phyloP scores from a whole-genome alignment of 53 echinoderm and acorn worm species.

The Astropecten irregularis region DNA sequence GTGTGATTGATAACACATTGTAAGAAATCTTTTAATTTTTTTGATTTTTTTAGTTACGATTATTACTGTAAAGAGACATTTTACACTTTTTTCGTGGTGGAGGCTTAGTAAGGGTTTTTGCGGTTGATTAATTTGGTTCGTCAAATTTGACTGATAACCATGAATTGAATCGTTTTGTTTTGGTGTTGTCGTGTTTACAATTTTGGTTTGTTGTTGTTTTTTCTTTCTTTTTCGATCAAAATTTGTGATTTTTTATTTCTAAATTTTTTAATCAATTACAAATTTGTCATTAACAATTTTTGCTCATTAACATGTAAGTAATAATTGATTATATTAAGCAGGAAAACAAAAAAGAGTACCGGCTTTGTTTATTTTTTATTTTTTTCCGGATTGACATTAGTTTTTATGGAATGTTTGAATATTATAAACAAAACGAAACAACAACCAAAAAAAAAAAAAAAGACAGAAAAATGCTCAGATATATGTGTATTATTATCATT shows the following conservation, averaged over 20 bases:
- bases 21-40: neutral
- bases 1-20: too few relatives aligned
- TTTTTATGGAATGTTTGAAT: constrained; percentile 53
- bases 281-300: constrained; percentile 12
- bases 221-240: too few relatives aligned
- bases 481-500: too few relatives aligned
- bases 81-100: too few relatives aligned
- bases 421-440: neutral
- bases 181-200: too few relatives aligned
- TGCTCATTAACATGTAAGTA: constrained; percentile 15
- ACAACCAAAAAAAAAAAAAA: constrained; percentile 3
- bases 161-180: too few relatives aligned
- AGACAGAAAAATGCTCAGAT: constrained; percentile 29
- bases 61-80: too few relatives aligned
- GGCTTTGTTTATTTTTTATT: constrained; percentile 34
- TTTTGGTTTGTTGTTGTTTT: too few relatives aligned
- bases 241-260: constrained; percentile 35
- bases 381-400: constrained; percentile 41
- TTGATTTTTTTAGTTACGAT: neutral
- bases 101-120: too few relatives aligned
- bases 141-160: too few relatives aligned
- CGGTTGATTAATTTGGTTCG: too few relatives aligned
- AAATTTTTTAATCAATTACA: constrained; percentile 20
- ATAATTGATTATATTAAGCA: neutral
- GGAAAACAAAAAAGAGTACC: constrained; percentile 8